Conservation (phyloP, 2,797 vertebrate species). For the Siniperca undulata region DNA sequence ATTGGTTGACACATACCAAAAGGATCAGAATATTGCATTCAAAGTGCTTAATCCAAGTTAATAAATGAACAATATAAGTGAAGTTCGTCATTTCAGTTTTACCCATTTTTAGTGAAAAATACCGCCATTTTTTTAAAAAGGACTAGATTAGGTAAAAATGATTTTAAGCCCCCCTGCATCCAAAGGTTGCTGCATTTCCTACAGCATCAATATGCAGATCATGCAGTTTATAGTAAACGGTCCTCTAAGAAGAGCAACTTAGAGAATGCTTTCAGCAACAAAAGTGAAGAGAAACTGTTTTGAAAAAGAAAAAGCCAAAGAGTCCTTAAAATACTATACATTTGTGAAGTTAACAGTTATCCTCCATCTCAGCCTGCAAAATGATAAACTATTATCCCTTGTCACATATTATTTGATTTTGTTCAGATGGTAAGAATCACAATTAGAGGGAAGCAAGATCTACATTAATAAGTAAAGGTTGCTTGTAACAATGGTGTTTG, state of each 20-base stretch:
- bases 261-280: background rate
- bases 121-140: background rate
- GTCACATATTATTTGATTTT: constrained; percentile 5
- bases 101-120: background rate
- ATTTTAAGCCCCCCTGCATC: background rate
- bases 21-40: background rate
- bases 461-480: constrained; percentile 2
- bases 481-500: constrained; percentile 4
- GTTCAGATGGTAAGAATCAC: background rate
- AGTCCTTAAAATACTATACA: background rate
- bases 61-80: background rate
- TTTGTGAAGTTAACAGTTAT: background rate
- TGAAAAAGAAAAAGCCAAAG: background rate
- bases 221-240: background rate
- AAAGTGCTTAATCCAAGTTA: background rate
- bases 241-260: background rate
- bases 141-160: background rate
- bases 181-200: background rate
- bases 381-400: background rate
- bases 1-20: background rate
- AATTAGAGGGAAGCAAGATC: background rate
- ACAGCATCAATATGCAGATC: background rate
- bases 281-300: background rate
- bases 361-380: constrained; percentile 13
- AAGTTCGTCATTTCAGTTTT: background rate